Base-by-base conservation (phyloP, 2,888 invertebrate genomes). In the Perizoma flavofasciatum region DNA sequence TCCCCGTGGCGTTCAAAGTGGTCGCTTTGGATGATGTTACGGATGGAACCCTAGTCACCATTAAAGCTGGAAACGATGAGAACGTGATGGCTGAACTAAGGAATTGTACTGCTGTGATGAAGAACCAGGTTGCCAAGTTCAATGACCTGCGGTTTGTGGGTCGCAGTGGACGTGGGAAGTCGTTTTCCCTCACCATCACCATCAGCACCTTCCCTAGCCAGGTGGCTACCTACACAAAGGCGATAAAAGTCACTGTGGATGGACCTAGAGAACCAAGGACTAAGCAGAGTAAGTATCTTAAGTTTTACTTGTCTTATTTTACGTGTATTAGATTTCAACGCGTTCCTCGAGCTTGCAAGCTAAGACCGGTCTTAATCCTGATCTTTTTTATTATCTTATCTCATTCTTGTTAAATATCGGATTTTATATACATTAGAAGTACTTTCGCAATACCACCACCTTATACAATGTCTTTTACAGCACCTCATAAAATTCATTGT, bases 201-300 rank as follows among this genome's bases (percentile, higher is more conserved):
- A 97, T 99, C 79, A 95, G 95, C 82, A 94, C 95, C 11, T 94
- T 94, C 69, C 92, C 92, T 4, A 93, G 94, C 67, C 98, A 99
- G 93, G 95, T 98, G 35, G 97, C 98, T 51, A 96, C 97, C 5
- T 99, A 99, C 86, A 95, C 93, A 75, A 99, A 99, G 85, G 99
- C 99, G 55, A 99, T 99, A 86, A 99, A 99, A 94, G 99, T 99
- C 58, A 99, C 99, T 32, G 99, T 99, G 39, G 99, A 99, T 82
- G 99, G 99, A 75, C 99, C 99, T 0, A 93, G 99, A 77, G 99
- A 99, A 92, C 99, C 99, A 10, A 93, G 99, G 88, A 98, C 98
- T 71, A 98, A 98, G 90, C 97, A 97, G 93, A 97, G 98, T 98
- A 94, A 97, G 98, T 95, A 70, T 59, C 44, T 52, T 60, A 22